These are phyloP conservation scores for Epinephelus coioides DNA, from an alignment of 2,797 vertebrate genomes.

Conservation along the genomic window DNA sequence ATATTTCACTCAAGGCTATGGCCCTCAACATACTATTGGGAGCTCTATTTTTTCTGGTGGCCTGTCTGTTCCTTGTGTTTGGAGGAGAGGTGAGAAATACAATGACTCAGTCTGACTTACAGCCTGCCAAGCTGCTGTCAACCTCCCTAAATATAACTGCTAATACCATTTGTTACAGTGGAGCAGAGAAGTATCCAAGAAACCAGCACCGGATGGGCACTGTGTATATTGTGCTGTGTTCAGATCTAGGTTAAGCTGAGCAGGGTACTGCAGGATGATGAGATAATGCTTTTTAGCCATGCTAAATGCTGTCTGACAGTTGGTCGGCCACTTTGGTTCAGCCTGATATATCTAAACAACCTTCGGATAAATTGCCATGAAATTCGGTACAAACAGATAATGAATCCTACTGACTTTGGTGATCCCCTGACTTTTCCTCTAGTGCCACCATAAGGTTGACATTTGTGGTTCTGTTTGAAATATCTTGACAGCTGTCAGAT, in stretches of 20 bases:
- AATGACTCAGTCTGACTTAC: conserved; percentile 61
- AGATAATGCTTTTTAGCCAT: conserved; percentile 5
- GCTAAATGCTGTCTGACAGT: too few species aligned
- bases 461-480: background rate
- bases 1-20: conserved; percentile 29
- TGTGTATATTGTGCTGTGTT: conserved; percentile 20
- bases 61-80: conserved; percentile 50
- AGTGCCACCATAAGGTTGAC: background rate
- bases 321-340: background rate
- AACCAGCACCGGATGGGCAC: conserved; percentile 9
- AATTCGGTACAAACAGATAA: background rate
- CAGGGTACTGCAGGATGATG: conserved; percentile 9
- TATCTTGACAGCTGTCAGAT: too few species aligned
- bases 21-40: conserved; percentile 10
- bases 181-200: conserved; percentile 27
- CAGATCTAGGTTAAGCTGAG: conserved; percentile 32
- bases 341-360: background rate
- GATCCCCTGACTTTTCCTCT: too few species aligned
- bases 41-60: conserved; percentile 42
- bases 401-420: background rate
- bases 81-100: conserved; percentile 61
- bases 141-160: conserved; percentile 65
- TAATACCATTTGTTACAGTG: conserved; percentile 61
- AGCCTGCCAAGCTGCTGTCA: conserved; percentile 65
- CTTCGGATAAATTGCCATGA: background rate